Evolutionary conservation across 2,797 vertebrate genomes (phyloP).

Genomic region (Mallotus villosus): DNA sequence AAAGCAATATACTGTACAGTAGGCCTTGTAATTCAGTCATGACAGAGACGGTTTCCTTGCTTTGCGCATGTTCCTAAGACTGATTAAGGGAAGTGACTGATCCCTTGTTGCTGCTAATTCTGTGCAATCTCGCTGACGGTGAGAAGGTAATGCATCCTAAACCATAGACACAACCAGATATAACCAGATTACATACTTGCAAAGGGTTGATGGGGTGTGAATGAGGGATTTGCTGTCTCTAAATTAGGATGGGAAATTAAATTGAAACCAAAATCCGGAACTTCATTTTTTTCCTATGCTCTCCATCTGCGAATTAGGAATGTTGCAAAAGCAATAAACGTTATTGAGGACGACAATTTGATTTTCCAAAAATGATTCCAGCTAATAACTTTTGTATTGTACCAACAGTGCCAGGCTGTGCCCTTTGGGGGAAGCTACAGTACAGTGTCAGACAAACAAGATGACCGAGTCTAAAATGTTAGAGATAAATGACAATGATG

Average conservation of each 20-base stretch:
- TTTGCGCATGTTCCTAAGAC: background rate
- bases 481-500: no score
- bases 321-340: conserved; percentile 33
- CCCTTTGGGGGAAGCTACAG: no score
- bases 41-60: background rate
- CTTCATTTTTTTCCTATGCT: background rate
- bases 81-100: background rate
- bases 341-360: conserved; percentile 35
- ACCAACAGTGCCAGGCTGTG: background rate
- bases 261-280: conserved; percentile 43
- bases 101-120: conserved; percentile 11
- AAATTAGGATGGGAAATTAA: conserved; percentile 51
- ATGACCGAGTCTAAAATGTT: no score
- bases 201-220: conserved; percentile 39
- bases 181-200: conserved; percentile 40
- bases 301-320: no score
- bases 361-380: conserved; percentile 19
- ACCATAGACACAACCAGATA: conserved; percentile 18
- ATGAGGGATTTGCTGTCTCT: conserved; percentile 40
- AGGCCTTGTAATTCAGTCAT: background rate
- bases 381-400: conserved; percentile 5
- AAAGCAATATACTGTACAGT: background rate
- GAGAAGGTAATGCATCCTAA: conserved; percentile 2
- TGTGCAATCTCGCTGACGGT: background rate
- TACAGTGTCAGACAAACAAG: no score